phyloP scores from a whole-genome alignment of 2,113 vertebrate genomes.

The Tragelaphus scriptus region DNA sequence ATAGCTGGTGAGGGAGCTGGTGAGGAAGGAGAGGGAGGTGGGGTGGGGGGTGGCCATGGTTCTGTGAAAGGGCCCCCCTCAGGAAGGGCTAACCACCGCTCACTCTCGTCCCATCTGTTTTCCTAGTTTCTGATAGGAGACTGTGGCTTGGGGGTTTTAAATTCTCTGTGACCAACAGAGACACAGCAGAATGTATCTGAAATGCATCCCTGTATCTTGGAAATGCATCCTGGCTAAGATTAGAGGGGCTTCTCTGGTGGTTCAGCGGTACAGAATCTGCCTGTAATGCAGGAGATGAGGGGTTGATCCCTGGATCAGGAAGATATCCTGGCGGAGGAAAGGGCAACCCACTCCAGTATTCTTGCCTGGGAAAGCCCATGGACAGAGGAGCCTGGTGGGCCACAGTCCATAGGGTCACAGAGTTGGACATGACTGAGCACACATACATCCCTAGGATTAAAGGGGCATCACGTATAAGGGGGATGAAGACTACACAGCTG shows the following conservation, averaged over 20 bases:
- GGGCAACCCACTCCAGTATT: background rate
- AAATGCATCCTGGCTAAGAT: background rate
- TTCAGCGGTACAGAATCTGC: background rate
- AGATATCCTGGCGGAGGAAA: background rate
- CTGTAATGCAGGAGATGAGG: background rate
- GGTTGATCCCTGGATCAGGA: background rate
- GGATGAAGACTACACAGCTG: background rate
- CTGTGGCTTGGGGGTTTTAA: background rate
- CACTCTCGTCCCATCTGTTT: background rate
- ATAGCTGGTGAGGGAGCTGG: background rate
- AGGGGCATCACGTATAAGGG: background rate
- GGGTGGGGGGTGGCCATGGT: accelerated
- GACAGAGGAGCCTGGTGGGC: background rate
- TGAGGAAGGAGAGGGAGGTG: no score
- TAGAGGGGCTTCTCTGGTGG: background rate
- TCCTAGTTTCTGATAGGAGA: background rate
- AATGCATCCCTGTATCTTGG: background rate
- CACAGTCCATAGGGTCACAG: background rate
- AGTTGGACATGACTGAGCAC: background rate
- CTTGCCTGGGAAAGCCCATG: background rate
- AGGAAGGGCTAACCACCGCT: background rate
- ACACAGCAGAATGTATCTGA: background rate
- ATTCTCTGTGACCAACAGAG: background rate
- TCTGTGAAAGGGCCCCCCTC: background rate
- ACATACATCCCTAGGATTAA: background rate